Percentiles rank a stretch among this genome's conserved stretches.
Conservation (phyloP, 2,113 vertebrate genomes). For the Rhinolophus sinicus region DNA sequence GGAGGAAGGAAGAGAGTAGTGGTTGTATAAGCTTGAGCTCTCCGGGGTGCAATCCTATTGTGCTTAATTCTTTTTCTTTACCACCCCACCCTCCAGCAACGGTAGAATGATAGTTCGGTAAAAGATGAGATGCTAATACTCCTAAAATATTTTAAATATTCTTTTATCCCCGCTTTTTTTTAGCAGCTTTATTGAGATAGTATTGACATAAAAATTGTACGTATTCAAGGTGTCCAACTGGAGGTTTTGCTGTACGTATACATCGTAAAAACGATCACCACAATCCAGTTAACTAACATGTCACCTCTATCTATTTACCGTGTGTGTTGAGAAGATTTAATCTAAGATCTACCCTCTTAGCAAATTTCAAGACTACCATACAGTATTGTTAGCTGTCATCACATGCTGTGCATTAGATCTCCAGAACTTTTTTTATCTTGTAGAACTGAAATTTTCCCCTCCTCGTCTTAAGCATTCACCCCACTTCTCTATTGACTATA, state of each 20-base stretch:
- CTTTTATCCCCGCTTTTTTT: neutral
- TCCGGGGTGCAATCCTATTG: neutral
- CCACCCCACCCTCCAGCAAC: no score
- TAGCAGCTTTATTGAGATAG: neutral
- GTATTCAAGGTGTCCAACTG: neutral
- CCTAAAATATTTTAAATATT: neutral
- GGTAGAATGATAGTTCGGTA: neutral
- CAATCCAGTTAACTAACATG: neutral
- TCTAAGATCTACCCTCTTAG: neutral
- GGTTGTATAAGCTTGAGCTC: neutral
- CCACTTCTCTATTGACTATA: neutral
- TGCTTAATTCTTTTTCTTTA: neutral
- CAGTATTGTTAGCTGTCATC: neutral
- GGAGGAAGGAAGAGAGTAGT: no score
- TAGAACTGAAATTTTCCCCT: neutral
- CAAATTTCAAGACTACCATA: neutral
- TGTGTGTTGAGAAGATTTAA: neutral
- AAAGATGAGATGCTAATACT: neutral
- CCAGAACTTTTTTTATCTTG: neutral
- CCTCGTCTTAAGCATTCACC: neutral
- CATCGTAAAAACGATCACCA: neutral
- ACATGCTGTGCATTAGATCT: fast-evolving
- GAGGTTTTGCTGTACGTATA: neutral
- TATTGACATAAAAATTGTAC: neutral
- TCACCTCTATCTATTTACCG: neutral